Base-by-base conservation (phyloP, 2,888 invertebrate species). In the Orthonevra nobilis region DNA sequence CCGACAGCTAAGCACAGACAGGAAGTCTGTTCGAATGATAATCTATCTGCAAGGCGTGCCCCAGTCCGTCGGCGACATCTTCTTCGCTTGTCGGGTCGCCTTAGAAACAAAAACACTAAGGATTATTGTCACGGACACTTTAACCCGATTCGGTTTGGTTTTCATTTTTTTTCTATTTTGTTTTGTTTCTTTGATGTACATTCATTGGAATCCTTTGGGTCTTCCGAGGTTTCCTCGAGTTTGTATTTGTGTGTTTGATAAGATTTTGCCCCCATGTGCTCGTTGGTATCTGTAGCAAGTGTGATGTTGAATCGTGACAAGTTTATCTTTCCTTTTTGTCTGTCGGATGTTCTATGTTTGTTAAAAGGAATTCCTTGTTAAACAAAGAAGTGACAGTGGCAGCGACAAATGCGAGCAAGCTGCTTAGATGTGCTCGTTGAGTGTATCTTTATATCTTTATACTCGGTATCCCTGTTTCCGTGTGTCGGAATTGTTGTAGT, bases 331-430 rank as follows among this genome's bases (percentile, higher is more conserved):
- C 17, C 28, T 46, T 52, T 52, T 64, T 63, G 10, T 46, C 14
- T 60, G 1, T 50, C 1, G 30, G 30, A 30, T 52, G 36, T 34
- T 63, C 30, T 12, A 19, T 52, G 42, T 50, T 68, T 58, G 23
- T 40, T 69, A 61, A 69, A 69, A 75, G 74, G 68, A 61, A 74
- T 61, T 66, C 32, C 66, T 52, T 74, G 68, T 74, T 60, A 60
- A 20, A 32, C 38, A 46, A 34, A 26, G 19, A 3, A 23, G n/a
- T 9, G 26, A 12, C 48, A 32, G 17, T 40, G 28, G 17, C 52
- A 52, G 17, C 10, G 38, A 34, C 52, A 50, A 23, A 36, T 40
- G 38, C 19, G 48, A 50, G 36, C 23, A 28, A 26, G 5, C 5
- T 58, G 12, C 19, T 3, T 7, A 32, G 30, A 19, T 10, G 56